A percentile compares a stretch with the other conserved stretches of the same genome.
These are phyloP conservation scores for Clostera curtula DNA, from an alignment of 2,888 invertebrate genomes.

Conservation along the genomic window DNA sequence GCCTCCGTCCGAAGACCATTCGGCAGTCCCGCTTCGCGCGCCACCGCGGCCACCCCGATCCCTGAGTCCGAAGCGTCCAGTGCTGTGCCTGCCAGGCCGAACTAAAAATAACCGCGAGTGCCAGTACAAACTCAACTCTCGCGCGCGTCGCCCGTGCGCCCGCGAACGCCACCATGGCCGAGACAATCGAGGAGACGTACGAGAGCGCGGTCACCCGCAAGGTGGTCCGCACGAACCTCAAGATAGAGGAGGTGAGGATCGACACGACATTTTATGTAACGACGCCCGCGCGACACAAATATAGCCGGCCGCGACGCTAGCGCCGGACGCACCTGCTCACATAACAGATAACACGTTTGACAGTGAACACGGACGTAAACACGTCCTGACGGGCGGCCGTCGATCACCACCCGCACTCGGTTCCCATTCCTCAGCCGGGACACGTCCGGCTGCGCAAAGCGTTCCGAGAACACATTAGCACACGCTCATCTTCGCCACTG, in stretches of 20 bases:
- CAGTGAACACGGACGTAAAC: constrained; percentile 68
- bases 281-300: constrained; percentile 57
- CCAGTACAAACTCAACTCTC: constrained; percentile 67
- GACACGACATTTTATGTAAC: constrained; percentile 60
- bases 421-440: neutral
- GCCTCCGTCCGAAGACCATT: constrained; percentile 13
- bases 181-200: constrained; percentile 81
- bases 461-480: no score
- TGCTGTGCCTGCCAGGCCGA: constrained; percentile 33
- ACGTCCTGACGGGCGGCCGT: constrained; percentile 22
- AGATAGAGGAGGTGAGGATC: constrained; percentile 82
- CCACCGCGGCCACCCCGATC: constrained; percentile 39
- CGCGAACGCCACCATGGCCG: constrained; percentile 76
- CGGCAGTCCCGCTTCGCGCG: constrained; percentile 24
- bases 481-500: constrained; percentile 22
- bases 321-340: constrained; percentile 57
- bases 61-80: constrained; percentile 8
- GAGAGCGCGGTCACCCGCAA: constrained; percentile 82
- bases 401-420: neutral
- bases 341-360: constrained; percentile 66
- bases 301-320: constrained; percentile 42
- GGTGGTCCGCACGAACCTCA: constrained; percentile 80
- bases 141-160: constrained; percentile 68
- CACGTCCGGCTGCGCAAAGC: no score
- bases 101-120: constrained; percentile 66